Conservation (phyloP, 2,797 vertebrate species). For the Chlorospingus semifuscus region DNA sequence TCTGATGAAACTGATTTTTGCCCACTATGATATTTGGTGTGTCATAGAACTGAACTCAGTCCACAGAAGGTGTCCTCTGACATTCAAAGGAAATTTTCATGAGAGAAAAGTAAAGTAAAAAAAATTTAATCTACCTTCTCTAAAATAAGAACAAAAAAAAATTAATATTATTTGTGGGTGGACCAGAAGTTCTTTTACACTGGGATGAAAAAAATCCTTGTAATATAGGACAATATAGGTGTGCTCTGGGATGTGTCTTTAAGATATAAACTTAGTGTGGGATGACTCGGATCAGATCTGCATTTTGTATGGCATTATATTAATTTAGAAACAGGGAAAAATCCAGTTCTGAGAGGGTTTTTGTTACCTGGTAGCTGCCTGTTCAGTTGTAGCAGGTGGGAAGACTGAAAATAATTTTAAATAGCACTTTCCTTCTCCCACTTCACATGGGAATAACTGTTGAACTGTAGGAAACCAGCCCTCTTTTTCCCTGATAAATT, state of each 20-base stretch:
- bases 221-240: neutral
- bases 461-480: neutral
- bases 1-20: neutral
- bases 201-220: neutral
- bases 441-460: neutral
- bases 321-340: neutral
- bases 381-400: neutral
- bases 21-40: neutral
- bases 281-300: neutral
- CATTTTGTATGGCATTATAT: neutral
- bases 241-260: neutral
- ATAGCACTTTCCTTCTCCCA: neutral
- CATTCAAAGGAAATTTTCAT: neutral
- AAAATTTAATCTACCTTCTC: neutral
- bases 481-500: neutral
- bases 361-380: neutral
- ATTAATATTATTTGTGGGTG: neutral
- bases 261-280: neutral
- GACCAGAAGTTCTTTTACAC: neutral
- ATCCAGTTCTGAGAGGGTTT: neutral
- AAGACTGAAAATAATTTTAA: neutral
- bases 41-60: neutral
- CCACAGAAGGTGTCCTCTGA: neutral
- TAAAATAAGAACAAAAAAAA: neutral
- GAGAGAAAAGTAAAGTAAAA: neutral